Base-by-base conservation (phyloP, 1,140 invertebrate species). In the Chelonus insularis region DNA sequence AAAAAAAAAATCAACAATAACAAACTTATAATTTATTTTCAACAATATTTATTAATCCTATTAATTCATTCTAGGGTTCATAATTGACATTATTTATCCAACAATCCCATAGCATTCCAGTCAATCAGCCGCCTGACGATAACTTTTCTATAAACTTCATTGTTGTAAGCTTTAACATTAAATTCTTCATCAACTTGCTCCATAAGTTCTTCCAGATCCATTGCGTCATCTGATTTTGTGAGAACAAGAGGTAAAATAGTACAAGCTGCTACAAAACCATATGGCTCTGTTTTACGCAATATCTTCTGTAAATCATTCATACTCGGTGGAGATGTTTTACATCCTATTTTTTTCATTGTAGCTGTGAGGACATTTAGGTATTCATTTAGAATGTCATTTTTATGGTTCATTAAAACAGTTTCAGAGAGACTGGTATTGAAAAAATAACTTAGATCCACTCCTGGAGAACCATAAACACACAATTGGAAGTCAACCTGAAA, bases 401-500 rank as follows among this genome's bases (percentile, higher is more conserved):
- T 72, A 5, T 80, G 64, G 14, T 74, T 60, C 0, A 67, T 47
- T 14, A 71, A 58, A 1, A 78, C 57, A 0, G 77, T 68, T 9
- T 71, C 63, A 5, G 59, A 57, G 4, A 72, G 56, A 59, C 83
- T 84, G 0, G 83, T 83, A 43, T 75, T 73, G 16, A 84, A 68
- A 60, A 85, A 86, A 64, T 84, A 85, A 9, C 73, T 74, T 0
- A 86, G 57, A 69, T 86, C 85, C 1, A 84, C 54, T 1, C 76
- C 82, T 6, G 84, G 84, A 25, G 82, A 83, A 7, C 69, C 65
- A 47, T 81, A 82, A 8, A 71, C 12, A 21, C 67, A 63, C 37
- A 82, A 25, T 75, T 86, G 85, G 57, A 84, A 86, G 62, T 86
- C 85, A 25, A 86, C 79, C 82, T 84, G 67, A 25, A 77, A 75